Evolutionary conservation across 2,888 invertebrate species (phyloP).

Genomic region (Euclidia mi): DNA sequence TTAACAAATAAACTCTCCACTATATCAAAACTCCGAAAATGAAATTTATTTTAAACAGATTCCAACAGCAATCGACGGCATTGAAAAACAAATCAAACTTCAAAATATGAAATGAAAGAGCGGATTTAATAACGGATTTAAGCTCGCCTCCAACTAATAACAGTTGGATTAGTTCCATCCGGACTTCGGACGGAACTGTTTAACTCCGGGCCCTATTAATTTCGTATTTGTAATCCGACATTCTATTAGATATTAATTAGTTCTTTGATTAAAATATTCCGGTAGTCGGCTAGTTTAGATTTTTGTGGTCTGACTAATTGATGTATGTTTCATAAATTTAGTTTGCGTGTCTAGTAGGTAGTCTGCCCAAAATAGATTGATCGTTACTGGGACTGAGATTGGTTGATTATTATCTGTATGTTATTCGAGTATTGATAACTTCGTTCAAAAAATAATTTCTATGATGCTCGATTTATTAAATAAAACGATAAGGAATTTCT

Average conservation of each 20-base stretch:
- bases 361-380: too few relatives aligned
- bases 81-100: constrained; percentile 32
- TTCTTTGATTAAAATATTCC: constrained; percentile 6
- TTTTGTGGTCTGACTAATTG: too few relatives aligned
- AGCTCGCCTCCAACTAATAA: constrained; percentile 47
- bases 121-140: constrained; percentile 47
- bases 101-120: constrained; percentile 40
- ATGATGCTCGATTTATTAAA: too few relatives aligned
- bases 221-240: constrained; percentile 36
- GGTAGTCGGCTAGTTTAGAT: too few relatives aligned
- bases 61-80: not conserved
- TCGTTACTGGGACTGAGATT: too few relatives aligned
- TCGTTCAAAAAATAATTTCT: too few relatives aligned
- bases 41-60: not conserved
- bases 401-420: too few relatives aligned
- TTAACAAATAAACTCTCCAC: not conserved
- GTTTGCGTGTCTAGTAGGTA: too few relatives aligned
- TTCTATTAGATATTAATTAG: constrained; percentile 40
- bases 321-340: too few relatives aligned
- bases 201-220: constrained; percentile 42
- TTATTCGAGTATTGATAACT: too few relatives aligned
- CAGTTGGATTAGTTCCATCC: constrained; percentile 21
- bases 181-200: constrained; percentile 38
- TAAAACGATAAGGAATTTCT: too few relatives aligned
- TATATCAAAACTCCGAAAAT: not conserved